Percentiles rank a stretch among this genome's conserved stretches.
phyloP scores from a whole-genome alignment of 2,888 invertebrate genomes.

The Steinernema carpocapsae region DNA sequence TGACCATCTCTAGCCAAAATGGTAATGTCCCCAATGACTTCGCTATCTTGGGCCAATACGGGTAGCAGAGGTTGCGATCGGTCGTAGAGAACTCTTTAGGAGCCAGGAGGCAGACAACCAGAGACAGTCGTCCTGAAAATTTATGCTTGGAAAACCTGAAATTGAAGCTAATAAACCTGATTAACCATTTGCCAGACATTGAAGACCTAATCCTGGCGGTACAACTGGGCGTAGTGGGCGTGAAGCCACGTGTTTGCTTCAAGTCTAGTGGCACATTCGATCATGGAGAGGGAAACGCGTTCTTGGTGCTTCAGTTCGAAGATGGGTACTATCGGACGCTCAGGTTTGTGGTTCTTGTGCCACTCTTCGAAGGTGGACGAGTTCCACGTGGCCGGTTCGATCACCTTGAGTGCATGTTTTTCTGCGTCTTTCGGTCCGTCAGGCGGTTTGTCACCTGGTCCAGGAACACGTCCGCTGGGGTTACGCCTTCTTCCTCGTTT shows the following conservation, averaged over 20 bases:
- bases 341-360: constrained; percentile 19
- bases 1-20: too few species aligned
- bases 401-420: constrained; percentile 24
- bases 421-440: constrained; percentile 9
- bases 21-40: background rate
- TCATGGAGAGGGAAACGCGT: constrained; percentile 1
- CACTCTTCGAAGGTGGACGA: background rate
- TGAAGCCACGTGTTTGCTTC: constrained; percentile 27
- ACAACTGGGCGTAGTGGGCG: constrained; percentile 19
- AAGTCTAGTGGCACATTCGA: constrained; percentile 12
- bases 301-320: background rate
- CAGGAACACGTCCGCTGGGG: constrained; percentile 9
- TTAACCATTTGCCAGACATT: constrained; percentile 19
- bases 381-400: constrained; percentile 12
- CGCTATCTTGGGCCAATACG: constrained; percentile 3
- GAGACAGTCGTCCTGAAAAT: background rate
- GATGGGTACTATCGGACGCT: constrained; percentile 13
- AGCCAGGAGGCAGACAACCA: background rate
- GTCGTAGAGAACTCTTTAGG: constrained; percentile 16
- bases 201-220: constrained; percentile 18
- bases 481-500: constrained; percentile 14
- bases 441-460: constrained; percentile 23
- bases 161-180: background rate
- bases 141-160: too few species aligned
- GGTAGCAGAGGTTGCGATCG: constrained; percentile 17